Conservation (phyloP, 35 echinoderm and acorn worm genomes). For the Ophioderma brevispina region DNA sequence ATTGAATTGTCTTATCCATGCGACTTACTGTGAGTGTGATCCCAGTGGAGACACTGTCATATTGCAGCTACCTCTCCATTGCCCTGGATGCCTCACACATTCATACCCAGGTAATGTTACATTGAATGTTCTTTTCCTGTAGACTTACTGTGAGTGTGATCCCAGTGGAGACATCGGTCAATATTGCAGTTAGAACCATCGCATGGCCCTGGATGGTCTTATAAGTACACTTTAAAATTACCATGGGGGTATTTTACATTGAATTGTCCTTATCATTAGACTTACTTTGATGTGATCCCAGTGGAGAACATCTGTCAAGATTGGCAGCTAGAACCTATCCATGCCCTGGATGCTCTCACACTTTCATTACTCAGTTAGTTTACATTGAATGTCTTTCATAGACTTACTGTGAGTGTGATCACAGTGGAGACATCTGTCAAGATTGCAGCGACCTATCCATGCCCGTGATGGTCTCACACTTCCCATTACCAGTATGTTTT, state of each 20-base stretch:
- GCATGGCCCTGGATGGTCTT: slow-evolving; percentile 67
- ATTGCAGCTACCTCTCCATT: no score
- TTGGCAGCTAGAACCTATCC: no score
- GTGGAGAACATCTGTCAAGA: no score
- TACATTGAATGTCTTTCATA: no score
- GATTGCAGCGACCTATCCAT: no score
- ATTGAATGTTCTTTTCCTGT: no score
- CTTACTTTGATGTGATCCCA: no score
- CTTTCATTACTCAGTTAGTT: slow-evolving; percentile 82
- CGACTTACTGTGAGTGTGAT: no score
- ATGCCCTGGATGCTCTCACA: slow-evolving; percentile 67
- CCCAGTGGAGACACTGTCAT: no score
- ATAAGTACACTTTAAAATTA: slow-evolving; percentile 77
- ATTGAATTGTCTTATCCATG: no score
- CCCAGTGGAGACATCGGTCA: background rate
- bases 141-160: background rate
- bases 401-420: background rate
- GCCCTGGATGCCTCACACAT: slow-evolving; percentile 68
- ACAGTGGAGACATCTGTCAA: background rate
- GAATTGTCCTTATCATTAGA: background rate
- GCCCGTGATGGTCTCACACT: no score
- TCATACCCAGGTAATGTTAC: slow-evolving; percentile 85
- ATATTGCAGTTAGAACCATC: slow-evolving; percentile 34
- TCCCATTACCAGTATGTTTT: no score
- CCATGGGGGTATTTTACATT: slow-evolving; percentile 63